These are phyloP conservation scores for Connochaetes taurinus DNA, from an alignment of 2,113 vertebrate genomes.

Conservation along the genomic window DNA sequence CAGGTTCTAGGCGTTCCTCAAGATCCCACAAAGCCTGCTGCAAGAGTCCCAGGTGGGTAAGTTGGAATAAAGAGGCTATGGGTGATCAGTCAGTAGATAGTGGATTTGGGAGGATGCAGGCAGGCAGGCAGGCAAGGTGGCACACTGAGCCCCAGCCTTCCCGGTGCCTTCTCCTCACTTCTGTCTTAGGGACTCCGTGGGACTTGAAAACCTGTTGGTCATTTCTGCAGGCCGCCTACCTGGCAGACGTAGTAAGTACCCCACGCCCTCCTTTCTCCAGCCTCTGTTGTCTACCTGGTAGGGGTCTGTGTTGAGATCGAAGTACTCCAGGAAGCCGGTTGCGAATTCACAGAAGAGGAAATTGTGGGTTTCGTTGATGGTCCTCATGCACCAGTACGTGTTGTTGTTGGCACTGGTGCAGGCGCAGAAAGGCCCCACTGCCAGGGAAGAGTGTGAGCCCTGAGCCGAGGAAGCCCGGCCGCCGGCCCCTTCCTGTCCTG, in stretches of 20 bases:
- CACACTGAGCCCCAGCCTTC: not conserved
- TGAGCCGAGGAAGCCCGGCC: not conserved
- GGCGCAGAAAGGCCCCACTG: constrained; percentile 98
- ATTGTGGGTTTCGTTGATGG: constrained; percentile 97
- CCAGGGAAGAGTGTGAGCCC: not conserved
- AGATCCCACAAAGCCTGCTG: not conserved
- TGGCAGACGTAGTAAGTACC: not conserved
- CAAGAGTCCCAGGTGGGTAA: fast-evolving
- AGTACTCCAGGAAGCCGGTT: constrained; percentile 97
- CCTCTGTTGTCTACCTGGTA: constrained; percentile 85
- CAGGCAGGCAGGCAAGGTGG: not conserved
- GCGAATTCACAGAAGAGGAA: constrained; percentile 99
- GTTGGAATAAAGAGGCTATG: not conserved
- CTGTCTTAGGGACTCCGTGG: not conserved
- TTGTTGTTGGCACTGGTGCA: constrained; percentile 99
- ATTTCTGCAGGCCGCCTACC: not conserved
- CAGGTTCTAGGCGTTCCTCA: not conserved
- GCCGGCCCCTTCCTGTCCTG: not conserved
- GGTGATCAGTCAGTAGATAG: not conserved
- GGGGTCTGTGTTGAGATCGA: constrained; percentile 95
- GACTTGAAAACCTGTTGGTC: fast-evolving
- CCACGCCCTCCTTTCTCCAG: fast-evolving
- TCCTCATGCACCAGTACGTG: constrained; percentile 97
- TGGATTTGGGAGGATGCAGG: fast-evolving
- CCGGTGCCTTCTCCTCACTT: not conserved